A percentile compares a stretch with the other conserved stretches of the same genome.
These are phyloP conservation scores for Fistularia commersonii DNA, from an alignment of 2,797 vertebrate species.

Conservation along the genomic window DNA sequence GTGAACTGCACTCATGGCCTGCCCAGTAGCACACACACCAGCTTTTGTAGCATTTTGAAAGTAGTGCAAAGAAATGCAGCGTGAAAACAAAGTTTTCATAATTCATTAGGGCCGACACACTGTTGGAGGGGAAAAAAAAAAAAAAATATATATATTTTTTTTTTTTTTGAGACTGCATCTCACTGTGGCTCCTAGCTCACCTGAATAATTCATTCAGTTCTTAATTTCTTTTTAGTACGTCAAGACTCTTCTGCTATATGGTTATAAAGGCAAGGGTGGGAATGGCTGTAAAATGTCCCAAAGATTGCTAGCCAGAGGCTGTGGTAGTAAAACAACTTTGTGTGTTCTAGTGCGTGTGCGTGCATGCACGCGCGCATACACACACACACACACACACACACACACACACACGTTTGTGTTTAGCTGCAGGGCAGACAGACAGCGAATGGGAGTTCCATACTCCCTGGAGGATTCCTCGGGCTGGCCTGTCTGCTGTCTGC, in stretches of 20 bases:
- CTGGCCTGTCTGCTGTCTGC: constrained; percentile 74
- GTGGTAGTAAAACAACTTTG: constrained; percentile 67
- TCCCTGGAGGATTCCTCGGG: constrained; percentile 72
- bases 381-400: constrained; percentile 20
- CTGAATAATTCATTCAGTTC: constrained; percentile 69
- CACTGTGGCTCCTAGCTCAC: constrained; percentile 48
- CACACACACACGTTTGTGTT: constrained; percentile 59
- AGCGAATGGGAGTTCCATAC: constrained; percentile 76
- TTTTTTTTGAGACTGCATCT: constrained; percentile 49
- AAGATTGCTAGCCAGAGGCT: constrained; percentile 72
- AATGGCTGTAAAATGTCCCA: constrained; percentile 70
- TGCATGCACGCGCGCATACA: constrained; percentile 8
- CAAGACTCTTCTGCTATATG: constrained; percentile 40
- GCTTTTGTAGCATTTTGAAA: constrained; percentile 67
- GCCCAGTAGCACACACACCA: constrained; percentile 54
- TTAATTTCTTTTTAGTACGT: constrained; percentile 70
- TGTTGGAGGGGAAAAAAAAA: too few relatives aligned
- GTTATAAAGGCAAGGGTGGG: constrained; percentile 58
- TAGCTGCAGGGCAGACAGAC: constrained; percentile 73
- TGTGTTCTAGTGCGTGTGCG: constrained; percentile 19
- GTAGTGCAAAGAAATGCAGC: constrained; percentile 71
- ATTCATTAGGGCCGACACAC: constrained; percentile 68
- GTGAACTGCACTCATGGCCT: constrained; percentile 69
- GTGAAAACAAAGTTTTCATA: constrained; percentile 75
- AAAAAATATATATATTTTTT: too few relatives aligned